Evolutionary conservation across 2,888 invertebrate genomes (phyloP), one percentile per base, ranked within the genome.

Genomic region (Idaea dimidiata): DNA sequence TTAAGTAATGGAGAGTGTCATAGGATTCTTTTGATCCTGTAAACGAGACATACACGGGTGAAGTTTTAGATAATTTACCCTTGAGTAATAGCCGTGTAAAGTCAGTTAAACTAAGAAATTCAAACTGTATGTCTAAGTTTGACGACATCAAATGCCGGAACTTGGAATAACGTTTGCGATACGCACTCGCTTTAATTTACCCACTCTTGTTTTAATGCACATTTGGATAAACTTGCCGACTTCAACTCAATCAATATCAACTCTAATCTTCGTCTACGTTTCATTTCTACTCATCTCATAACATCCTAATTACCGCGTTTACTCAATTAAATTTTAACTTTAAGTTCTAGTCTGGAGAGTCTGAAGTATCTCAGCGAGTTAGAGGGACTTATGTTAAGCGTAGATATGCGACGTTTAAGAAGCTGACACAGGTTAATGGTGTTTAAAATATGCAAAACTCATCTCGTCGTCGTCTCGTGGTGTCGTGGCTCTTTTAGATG

Each of bases 381-480:
- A 14, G 32, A 43, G 24, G 24, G 1, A 24, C 24, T 5, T 24
- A 5, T 43, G 43, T 43, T 7, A 43, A 43, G 10, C 43, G 43
- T 43, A n/a, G n/a, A n/a, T n/a, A 43, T 43, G 56, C 1, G 17
- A 16, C 7, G 10, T 56, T 56, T 56, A 10, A 56, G 56, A 17
- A 56, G 10, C 43, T 56, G 56, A 56, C 59, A 61, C 61, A 66
- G 68, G 69, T 64, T 73, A 73, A 76, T 77, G 68, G 73, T 61
- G 63, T 72, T 66, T 77, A 66, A 74, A 77, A 76, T 75, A 76
- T 77, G 73, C 74, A 77, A 58, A 67, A 61, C 69, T 64, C 73
- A 71, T 69, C 64, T 62, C 7, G 8, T 3, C 59, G 2, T 16
- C 57, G 57, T 17, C 16, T 43, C 24, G 24, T 10, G 14, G 54